Base-by-base conservation (phyloP, 2,888 invertebrate genomes). In the Heliconius hortense region DNA sequence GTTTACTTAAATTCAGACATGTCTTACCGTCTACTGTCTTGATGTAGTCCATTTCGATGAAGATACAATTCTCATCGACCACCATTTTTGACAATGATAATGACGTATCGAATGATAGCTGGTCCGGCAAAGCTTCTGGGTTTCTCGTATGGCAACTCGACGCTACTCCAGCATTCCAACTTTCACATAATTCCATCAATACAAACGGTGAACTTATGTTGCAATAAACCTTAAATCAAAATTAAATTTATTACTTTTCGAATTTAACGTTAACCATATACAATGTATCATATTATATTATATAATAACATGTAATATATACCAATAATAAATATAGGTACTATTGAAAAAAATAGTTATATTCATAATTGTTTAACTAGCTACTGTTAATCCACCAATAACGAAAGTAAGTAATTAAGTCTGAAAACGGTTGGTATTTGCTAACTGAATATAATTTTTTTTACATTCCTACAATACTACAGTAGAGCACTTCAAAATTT, bases 131-230 rank as follows among this genome's bases (percentile, higher is more conserved):
- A 0, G 81, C 78, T 7, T 82, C 83, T 2, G 59, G 62, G 18
- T 53, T 53, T 1, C 86, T 88, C 0, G 81, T 73, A n/a, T 85
- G 83, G 79, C 94, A 94, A 0, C 87, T 84, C 1, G 76, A 80
- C 0, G 93, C 82, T 0, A 82, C 84, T 72, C 93, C 92, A 0
- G 93, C 93, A 0, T 86, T 80, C 93, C 92, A 92, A 35, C 90
- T 89, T 21, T 91, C 90, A 79, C 94, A 94, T 60, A 94, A 89
- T 74, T 93, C 91, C 90, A 92, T 90, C 7, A 93, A 82, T 0
- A 87, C 85, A 89, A 89, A 90, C 0, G 94, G 90, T 0, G 86
- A 82, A 28, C 91, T 86, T 0, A 92, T 82, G 15, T 88, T 86
- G 73, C 94, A 94, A 0, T 82, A 82, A 1, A 89, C 88, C 94